A percentile compares a stretch with the other conserved stretches of the same genome.
phyloP scores from a whole-genome alignment of 2,888 invertebrate species.

The Suillia variegata region DNA sequence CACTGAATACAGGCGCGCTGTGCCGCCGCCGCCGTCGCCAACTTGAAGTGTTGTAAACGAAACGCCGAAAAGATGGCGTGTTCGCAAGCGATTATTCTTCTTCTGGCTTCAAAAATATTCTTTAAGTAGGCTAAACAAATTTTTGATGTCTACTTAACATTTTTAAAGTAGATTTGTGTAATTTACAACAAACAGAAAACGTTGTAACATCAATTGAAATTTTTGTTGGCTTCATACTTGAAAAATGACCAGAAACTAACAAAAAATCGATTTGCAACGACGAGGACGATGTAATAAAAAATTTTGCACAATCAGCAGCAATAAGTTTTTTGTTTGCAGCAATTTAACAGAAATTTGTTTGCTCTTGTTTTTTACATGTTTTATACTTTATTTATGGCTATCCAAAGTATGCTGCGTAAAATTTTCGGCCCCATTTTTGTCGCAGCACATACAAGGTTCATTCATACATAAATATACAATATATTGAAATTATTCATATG shows the following conservation, averaged over 20 bases:
- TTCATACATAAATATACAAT: background rate
- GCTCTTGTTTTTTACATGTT: background rate
- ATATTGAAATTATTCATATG: conserved; percentile 43
- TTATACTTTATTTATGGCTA: background rate
- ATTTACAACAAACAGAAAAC: no score
- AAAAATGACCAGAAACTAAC: no score
- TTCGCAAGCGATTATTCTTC: background rate
- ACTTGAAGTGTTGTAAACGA: no score
- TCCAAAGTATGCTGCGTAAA: background rate
- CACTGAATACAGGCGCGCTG: conserved; percentile 2
- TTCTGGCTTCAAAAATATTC: background rate
- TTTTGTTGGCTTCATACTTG: no score
- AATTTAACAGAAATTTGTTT: no score
- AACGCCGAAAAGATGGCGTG: background rate
- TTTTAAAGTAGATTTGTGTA: no score
- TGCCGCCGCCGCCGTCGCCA: no score
- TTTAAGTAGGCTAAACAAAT: no score
- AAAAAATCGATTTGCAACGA: background rate
- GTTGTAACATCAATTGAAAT: no score
- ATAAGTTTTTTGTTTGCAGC: background rate
- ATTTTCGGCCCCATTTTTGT: background rate
- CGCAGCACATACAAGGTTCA: background rate
- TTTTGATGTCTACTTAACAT: no score
- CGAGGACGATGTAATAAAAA: no score
- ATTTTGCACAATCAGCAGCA: background rate